A percentile compares a stretch with the other conserved stretches of the same genome.
Evolutionary conservation across 2,113 vertebrate species (phyloP).

Genomic region (Cynocephalus volans): DNA sequence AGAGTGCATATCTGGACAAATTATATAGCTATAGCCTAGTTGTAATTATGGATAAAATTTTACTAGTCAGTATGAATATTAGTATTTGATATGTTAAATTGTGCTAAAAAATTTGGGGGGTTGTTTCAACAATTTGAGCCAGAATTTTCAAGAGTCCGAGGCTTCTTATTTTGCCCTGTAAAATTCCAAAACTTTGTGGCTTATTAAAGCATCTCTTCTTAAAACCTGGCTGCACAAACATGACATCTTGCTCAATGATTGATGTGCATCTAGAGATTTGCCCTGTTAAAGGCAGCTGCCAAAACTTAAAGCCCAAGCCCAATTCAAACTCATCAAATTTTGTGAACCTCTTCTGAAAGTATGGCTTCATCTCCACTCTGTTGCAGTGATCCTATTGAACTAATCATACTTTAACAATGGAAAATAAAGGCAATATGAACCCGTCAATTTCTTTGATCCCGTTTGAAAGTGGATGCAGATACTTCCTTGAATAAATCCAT

Average conservation of each 20-base stretch:
- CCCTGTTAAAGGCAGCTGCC: not conserved
- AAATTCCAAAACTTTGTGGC: conserved; percentile 38
- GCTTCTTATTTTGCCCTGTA: not conserved
- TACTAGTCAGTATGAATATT: not conserved
- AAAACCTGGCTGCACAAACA: conserved; percentile 12
- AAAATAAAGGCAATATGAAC: not conserved
- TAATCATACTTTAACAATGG: not conserved
- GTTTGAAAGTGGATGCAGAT: not conserved
- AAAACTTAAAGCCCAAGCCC: not conserved
- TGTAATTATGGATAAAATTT: not conserved
- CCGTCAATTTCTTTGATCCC: not conserved
- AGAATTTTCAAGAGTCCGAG: conserved; percentile 24
- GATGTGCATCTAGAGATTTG: not conserved
- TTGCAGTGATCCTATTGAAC: not conserved
- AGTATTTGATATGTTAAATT: not conserved
- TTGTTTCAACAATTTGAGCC: conserved; percentile 29
- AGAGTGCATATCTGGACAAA: not conserved
- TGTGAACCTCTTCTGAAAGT: not conserved
- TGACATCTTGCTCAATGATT: not conserved
- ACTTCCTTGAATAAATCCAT: not conserved
- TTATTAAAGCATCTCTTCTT: conserved; percentile 46
- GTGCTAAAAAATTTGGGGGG: conserved; percentile 9
- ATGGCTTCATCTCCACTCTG: not conserved
- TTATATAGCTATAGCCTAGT: not conserved
- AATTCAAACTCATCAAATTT: conserved; percentile 16